A percentile compares a stretch with the other conserved stretches of the same genome.
Conservation (phyloP, 2,113 vertebrate species). For the Eulacestoma nigropectus region DNA sequence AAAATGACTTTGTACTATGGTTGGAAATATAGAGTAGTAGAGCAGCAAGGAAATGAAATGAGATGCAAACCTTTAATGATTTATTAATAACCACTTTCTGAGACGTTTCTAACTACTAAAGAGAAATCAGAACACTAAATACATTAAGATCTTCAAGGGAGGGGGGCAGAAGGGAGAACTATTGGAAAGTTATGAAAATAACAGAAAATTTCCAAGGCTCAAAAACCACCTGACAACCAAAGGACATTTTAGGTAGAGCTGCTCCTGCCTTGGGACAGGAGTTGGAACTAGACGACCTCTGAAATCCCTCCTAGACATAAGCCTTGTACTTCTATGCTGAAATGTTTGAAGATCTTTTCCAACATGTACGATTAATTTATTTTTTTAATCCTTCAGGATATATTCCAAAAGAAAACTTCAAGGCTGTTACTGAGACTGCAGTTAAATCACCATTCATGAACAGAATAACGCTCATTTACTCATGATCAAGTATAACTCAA, state of each 20-base stretch:
- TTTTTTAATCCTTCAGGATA: not conserved
- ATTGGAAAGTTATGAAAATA: not conserved
- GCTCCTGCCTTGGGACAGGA: not conserved
- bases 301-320: not conserved
- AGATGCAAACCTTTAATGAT: slow-evolving; percentile 64
- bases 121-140: slow-evolving; percentile 54
- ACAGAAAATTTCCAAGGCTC: not conserved
- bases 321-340: not conserved
- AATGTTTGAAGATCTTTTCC: not conserved
- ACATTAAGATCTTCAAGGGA: not conserved
- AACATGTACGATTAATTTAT: not conserved
- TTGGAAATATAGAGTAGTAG: not conserved
- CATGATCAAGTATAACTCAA: not conserved
- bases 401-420: not conserved
- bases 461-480: not conserved
- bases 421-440: not conserved
- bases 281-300: not conserved
- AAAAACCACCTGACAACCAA: not conserved
- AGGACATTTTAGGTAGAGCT: not conserved
- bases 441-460: not conserved
- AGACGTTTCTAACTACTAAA: slow-evolving; percentile 43
- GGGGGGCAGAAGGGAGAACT: not conserved
- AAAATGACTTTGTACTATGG: slow-evolving; percentile 1
- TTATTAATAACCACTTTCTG: slow-evolving; percentile 67
- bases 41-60: slow-evolving; percentile 36